A percentile compares a stretch with the other conserved stretches of the same genome.
Conservation (phyloP, 2,888 invertebrate species). For the Drepanosiphum platanoidis region DNA sequence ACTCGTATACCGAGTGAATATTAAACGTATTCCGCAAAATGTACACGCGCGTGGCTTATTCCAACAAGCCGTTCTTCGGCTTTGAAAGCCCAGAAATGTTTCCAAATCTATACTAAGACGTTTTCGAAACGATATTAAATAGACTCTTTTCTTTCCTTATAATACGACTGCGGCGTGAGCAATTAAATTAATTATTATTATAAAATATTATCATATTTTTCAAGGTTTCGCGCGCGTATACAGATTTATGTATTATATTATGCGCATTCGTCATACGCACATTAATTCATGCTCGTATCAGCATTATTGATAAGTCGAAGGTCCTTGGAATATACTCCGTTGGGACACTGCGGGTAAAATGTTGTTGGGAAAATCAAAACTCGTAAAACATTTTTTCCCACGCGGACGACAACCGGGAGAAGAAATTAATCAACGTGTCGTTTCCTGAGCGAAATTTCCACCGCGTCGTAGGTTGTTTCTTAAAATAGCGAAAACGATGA, state of each 20-base stretch:
- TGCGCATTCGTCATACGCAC: slow-evolving; percentile 8
- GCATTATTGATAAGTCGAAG: slow-evolving; percentile 28
- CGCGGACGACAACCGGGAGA: neutral
- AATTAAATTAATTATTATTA: slow-evolving; percentile 11
- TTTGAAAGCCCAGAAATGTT: no score
- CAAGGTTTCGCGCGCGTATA: slow-evolving; percentile 31
- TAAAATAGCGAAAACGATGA: slow-evolving; percentile 47
- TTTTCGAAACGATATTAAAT: neutral
- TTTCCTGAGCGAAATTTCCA: neutral
- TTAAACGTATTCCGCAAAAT: no score
- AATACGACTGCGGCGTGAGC: neutral
- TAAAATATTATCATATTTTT: slow-evolving; percentile 31
- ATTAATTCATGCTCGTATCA: neutral
- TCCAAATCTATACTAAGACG: no score
- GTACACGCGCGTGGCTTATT: neutral
- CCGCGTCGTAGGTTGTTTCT: slow-evolving; percentile 7
- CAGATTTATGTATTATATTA: neutral
- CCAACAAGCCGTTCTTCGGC: no score
- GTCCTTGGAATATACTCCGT: slow-evolving; percentile 6
- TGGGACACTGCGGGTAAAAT: neutral
- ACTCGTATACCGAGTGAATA: no score
- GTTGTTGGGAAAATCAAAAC: neutral
- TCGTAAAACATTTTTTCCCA: neutral
- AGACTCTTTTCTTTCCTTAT: neutral
- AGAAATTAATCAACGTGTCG: neutral